Percentiles rank a stretch among this genome's conserved stretches.
These are phyloP conservation scores for Clupea harengus DNA, from an alignment of 2,113 vertebrate species.

Conservation along the genomic window DNA sequence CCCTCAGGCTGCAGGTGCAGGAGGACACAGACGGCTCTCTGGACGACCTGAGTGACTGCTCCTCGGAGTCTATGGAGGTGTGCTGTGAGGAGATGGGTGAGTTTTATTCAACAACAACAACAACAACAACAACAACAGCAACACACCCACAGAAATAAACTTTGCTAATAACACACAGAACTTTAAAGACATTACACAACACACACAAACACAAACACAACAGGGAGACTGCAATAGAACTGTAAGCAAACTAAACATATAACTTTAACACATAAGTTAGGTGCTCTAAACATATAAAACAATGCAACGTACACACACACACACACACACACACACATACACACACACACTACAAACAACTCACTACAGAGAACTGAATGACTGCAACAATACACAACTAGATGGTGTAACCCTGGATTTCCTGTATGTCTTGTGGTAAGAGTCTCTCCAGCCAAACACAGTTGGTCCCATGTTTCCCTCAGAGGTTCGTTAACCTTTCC, in stretches of 20 bases:
- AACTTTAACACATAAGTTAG: too few species aligned
- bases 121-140: too few species aligned
- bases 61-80: constrained; percentile 74
- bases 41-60: constrained; percentile 73
- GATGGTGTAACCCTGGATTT: not conserved
- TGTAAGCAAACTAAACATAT: too few species aligned
- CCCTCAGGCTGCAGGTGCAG: constrained; percentile 61
- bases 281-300: too few species aligned
- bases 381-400: not conserved
- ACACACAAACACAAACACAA: too few species aligned
- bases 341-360: not conserved
- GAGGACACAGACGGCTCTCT: constrained; percentile 55
- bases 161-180: too few species aligned
- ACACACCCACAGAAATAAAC: too few species aligned
- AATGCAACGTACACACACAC: not conserved
- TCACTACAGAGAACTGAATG: not conserved
- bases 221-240: too few species aligned
- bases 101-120: constrained; percentile 33
- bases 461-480: not conserved
- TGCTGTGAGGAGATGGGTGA: constrained; percentile 70
- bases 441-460: not conserved
- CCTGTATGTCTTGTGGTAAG: not conserved
- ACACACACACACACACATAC: not conserved
- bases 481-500: not conserved
- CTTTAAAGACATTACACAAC: too few species aligned